Percentiles rank a stretch among this genome's conserved stretches.
Evolutionary conservation across 2,113 vertebrate genomes (phyloP).

Genomic region (Casuarius casuarius): DNA sequence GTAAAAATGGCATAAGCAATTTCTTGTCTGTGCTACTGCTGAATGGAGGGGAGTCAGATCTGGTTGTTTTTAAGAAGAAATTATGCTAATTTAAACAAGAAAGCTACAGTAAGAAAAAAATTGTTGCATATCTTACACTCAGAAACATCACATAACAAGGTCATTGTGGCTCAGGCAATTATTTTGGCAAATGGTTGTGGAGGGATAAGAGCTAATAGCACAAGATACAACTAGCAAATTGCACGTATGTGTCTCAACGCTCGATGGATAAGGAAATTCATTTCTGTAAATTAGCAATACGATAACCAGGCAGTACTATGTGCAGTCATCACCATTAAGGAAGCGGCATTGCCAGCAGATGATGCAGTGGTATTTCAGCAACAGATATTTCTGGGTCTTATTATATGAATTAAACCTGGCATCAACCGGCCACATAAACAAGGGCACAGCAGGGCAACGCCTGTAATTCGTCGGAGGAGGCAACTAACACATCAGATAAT

Average conservation of each 20-base stretch:
- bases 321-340: neutral
- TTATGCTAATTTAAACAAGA: slow-evolving; percentile 62
- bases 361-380: neutral
- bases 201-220: slow-evolving; percentile 67
- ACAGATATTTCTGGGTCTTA: neutral
- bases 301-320: neutral
- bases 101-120: slow-evolving; percentile 55
- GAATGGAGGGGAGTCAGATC: neutral
- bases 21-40: neutral
- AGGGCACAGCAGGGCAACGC: neutral
- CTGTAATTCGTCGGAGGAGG: neutral
- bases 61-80: slow-evolving; percentile 46
- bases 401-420: neutral
- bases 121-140: slow-evolving; percentile 21
- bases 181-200: slow-evolving; percentile 64
- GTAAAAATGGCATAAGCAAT: slow-evolving; percentile 4
- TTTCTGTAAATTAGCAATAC: slow-evolving; percentile 60
- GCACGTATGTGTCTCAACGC: neutral
- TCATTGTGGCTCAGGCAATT: slow-evolving; percentile 62
- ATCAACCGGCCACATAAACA: neutral
- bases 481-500: neutral
- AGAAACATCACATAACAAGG: slow-evolving; percentile 64
- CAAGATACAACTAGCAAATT: slow-evolving; percentile 33
- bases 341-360: neutral
- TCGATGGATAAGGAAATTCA: slow-evolving; percentile 45